Percentiles rank a stretch among this genome's conserved stretches.
Conservation (phyloP, 2,113 vertebrate genomes). For the Oncorhynchus clarkii region DNA sequence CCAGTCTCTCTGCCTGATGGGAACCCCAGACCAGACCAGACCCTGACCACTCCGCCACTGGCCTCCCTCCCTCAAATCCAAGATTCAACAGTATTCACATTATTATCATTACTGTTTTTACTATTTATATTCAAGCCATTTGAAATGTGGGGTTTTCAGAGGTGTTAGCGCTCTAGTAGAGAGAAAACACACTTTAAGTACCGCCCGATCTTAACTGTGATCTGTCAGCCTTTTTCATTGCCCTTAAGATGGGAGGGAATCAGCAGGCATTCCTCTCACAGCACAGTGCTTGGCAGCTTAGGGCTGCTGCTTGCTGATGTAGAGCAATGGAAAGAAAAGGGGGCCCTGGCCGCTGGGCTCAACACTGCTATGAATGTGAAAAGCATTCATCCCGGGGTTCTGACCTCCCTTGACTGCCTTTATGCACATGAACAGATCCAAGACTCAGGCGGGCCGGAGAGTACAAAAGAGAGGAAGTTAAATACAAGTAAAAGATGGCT, state of each 20-base stretch:
- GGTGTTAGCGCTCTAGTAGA: conserved; percentile 18
- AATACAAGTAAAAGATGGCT: background rate
- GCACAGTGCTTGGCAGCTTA: conserved; percentile 8
- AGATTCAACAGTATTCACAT: conserved; percentile 45
- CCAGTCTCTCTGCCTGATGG: conserved; percentile 40
- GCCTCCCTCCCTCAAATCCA: conserved; percentile 26
- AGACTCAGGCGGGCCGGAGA: conserved; percentile 5
- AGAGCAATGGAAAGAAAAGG: conserved; percentile 10
- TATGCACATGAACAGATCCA: conserved; percentile 19
- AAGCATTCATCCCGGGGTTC: conserved; percentile 2
- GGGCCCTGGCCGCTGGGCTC: background rate
- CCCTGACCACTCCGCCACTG: no score
- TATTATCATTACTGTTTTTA: conserved; percentile 1
- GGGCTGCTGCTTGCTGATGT: conserved; percentile 20
- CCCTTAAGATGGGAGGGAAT: conserved; percentile 24
- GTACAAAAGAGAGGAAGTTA: conserved; percentile 4
- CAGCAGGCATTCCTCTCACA: conserved; percentile 23
- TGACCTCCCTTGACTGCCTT: conserved; percentile 22
- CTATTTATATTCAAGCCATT: background rate
- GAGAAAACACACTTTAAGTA: conserved; percentile 43
- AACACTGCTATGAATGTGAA: conserved; percentile 23
- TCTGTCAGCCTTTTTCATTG: conserved; percentile 21
- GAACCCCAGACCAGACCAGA: conserved; percentile 35
- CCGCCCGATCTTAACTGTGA: conserved; percentile 24
- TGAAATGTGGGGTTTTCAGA: background rate